A percentile compares a stretch with the other conserved stretches of the same genome.
Evolutionary conservation across 2,888 invertebrate species (phyloP).

Genomic region (Orthosia cruda): DNA sequence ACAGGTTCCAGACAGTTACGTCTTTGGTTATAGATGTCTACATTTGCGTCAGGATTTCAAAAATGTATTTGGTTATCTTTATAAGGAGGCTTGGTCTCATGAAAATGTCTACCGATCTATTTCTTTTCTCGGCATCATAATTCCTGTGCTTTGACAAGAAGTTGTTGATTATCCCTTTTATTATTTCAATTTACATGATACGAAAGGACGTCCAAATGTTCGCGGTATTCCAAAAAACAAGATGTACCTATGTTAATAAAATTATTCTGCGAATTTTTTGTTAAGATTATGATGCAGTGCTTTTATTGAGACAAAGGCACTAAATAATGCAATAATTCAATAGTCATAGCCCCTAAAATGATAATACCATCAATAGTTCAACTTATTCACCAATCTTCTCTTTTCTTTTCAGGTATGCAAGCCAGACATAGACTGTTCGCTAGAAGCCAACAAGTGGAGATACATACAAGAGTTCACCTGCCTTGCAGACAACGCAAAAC

Average conservation of each 20-base stretch:
- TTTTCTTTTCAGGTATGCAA: slow-evolving; percentile 93
- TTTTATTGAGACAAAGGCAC: background rate
- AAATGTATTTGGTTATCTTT: background rate
- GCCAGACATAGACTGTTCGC: slow-evolving; percentile 94
- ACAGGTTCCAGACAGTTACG: slow-evolving; percentile 2
- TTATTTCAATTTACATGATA: no score
- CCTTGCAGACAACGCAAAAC: slow-evolving; percentile 85
- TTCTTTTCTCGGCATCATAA: background rate
- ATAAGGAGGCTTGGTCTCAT: background rate
- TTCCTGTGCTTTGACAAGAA: background rate
- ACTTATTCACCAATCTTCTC: slow-evolving; percentile 22
- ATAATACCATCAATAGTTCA: background rate
- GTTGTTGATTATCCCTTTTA: no score
- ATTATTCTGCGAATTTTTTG: no score
- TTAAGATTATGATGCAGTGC: no score
- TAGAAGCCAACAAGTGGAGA: slow-evolving; percentile 91
- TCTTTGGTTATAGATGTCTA: background rate
- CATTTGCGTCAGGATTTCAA: background rate
- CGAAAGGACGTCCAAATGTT: no score
- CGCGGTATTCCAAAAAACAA: no score
- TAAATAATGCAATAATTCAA: background rate
- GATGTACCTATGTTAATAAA: no score
- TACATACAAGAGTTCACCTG: slow-evolving; percentile 95
- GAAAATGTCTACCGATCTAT: background rate
- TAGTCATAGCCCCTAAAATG: background rate